These are phyloP conservation scores for Pheosia gnoma DNA, from an alignment of 2,888 invertebrate species.

Conservation along the genomic window DNA sequence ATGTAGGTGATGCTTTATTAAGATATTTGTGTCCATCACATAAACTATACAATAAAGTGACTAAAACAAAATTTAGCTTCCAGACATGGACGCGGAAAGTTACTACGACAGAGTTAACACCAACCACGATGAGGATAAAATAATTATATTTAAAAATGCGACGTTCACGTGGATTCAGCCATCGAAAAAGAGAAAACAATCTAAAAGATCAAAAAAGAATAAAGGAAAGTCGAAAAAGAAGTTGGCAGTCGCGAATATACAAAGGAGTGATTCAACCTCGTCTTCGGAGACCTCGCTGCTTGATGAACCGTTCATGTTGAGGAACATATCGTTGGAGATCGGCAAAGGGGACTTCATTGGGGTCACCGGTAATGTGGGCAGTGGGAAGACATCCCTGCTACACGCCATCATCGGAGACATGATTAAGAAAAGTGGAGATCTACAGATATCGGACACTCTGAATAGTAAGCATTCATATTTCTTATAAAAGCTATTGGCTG, in stretches of 20 bases:
- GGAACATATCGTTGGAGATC: conserved; percentile 64
- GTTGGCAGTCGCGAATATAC: conserved; percentile 54
- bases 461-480: conserved; percentile 1
- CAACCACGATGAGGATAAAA: conserved; percentile 79
- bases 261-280: conserved; percentile 61
- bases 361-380: conserved; percentile 94
- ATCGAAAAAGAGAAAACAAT: conserved; percentile 53
- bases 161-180: conserved; percentile 85
- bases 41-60: conserved; percentile 2
- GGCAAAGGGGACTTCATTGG: conserved; percentile 91
- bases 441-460: conserved; percentile 87
- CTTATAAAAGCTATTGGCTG: background rate
- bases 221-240: conserved; percentile 80
- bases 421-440: conserved; percentile 86
- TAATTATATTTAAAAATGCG: conserved; percentile 84
- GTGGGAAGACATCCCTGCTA: conserved; percentile 95
- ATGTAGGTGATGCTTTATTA: conserved; percentile 80
- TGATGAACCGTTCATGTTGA: conserved; percentile 64
- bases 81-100: conserved; percentile 84
- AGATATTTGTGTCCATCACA: conserved; percentile 8
- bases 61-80: conserved; percentile 70
- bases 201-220: conserved; percentile 65
- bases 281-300: conserved; percentile 48
- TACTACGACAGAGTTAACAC: conserved; percentile 85
- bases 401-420: conserved; percentile 94